Percentiles rank a stretch among this genome's conserved stretches.
phyloP scores from a whole-genome alignment of 2,888 invertebrate genomes.

The Cryptocephalus primarius region DNA sequence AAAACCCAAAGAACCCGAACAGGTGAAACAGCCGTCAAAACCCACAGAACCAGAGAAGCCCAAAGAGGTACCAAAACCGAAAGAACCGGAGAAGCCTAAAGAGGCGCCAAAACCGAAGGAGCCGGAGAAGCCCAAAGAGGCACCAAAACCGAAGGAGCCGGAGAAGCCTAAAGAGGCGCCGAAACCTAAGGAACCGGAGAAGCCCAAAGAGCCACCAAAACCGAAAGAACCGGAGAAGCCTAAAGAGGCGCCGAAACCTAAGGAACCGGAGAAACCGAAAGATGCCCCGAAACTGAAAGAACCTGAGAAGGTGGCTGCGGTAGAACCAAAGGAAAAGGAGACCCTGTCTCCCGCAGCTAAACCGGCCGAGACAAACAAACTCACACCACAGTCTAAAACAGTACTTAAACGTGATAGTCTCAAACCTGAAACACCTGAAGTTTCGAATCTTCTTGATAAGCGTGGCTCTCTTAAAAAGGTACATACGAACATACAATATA shows the following conservation, averaged over 20 bases:
- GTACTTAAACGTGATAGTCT: conserved; percentile 9
- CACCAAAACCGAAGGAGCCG: conserved; percentile 9
- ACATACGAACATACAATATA: conserved; percentile 2
- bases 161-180: conserved; percentile 3
- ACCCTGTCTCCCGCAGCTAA: conserved; percentile 17
- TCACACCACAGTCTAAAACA: conserved; percentile 16
- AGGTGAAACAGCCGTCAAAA: too few species aligned
- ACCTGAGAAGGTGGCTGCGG: neutral
- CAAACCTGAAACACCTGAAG: conserved; percentile 14
- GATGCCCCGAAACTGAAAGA: conserved; percentile 1
- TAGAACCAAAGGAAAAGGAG: conserved; percentile 29
- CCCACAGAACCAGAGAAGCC: too few species aligned
- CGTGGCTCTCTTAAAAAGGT: conserved; percentile 21
- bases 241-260: conserved; percentile 7
- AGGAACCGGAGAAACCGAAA: conserved; percentile 1
- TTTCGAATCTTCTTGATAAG: conserved; percentile 17
- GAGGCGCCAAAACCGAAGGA: conserved; percentile 14
- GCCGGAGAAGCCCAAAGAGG: conserved; percentile 7
- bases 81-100: conserved; percentile 15
- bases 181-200: conserved; percentile 23
- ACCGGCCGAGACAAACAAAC: conserved; percentile 30
- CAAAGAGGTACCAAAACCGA: neutral
- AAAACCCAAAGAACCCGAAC: conserved; percentile 23
- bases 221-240: conserved; percentile 10
- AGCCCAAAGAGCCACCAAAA: conserved; percentile 19